Percentiles rank a stretch among this genome's conserved stretches.
These are phyloP conservation scores for Athalia cordata DNA, from an alignment of 2,888 invertebrate species.

Conservation along the genomic window DNA sequence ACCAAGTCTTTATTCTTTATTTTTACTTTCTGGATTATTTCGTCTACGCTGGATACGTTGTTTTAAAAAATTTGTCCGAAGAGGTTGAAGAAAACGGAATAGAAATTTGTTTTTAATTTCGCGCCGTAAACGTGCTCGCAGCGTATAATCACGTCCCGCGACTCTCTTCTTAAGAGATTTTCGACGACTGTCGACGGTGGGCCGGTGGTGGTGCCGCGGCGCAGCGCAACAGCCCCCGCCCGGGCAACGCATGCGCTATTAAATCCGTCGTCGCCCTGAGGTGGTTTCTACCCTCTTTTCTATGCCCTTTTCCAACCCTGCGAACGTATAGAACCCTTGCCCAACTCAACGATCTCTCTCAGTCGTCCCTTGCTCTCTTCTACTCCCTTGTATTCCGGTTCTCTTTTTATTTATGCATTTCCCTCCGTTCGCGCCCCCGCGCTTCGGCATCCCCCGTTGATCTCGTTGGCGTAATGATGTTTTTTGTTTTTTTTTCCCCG, in stretches of 20 bases:
- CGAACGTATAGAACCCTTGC: conserved; percentile 49
- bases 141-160: conserved; percentile 20
- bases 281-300: conserved; percentile 1
- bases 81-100: no score
- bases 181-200: conserved; percentile 62
- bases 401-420: conserved; percentile 24
- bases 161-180: conserved; percentile 33
- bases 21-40: no score
- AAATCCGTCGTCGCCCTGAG: conserved; percentile 31
- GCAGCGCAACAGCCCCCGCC: conserved; percentile 67
- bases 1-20: no score
- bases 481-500: no score
- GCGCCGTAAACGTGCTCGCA: conserved; percentile 19
- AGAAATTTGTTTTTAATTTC: background rate
- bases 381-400: background rate
- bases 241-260: conserved; percentile 65
- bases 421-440: background rate
- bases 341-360: conserved; percentile 36
- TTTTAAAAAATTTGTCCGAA: no score
- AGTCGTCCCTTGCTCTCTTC: background rate
- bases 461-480: no score
- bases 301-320: conserved; percentile 20
- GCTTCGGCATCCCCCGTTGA: no score
- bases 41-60: no score
- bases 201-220: conserved; percentile 53